Evolutionary conservation across 2,888 invertebrate species (phyloP).

Genomic region (Anthoptus insignis): DNA sequence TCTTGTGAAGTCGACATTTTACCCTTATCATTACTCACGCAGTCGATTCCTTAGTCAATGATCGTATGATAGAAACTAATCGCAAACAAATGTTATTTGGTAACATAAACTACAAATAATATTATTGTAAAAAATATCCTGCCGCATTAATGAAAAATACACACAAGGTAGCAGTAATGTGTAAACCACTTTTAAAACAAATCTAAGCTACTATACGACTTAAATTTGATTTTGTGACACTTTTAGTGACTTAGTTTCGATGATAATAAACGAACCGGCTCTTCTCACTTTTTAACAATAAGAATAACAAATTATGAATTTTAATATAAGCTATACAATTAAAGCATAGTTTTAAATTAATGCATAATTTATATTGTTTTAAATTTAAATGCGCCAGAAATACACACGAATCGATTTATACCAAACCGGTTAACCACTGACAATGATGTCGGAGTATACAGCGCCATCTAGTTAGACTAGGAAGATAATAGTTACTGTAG

Average conservation of each 20-base stretch:
- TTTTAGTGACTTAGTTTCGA: slow-evolving; percentile 73
- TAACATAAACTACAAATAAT: slow-evolving; percentile 47
- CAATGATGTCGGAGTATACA: neutral
- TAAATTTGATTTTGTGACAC: slow-evolving; percentile 65
- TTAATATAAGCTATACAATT: neutral
- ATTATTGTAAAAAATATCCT: slow-evolving; percentile 8
- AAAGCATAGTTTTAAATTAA: slow-evolving; percentile 7
- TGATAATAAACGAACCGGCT: slow-evolving; percentile 51
- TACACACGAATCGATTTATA: neutral
- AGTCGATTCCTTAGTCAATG: slow-evolving; percentile 82
- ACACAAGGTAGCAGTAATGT: slow-evolving; percentile 20
- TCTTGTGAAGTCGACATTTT: slow-evolving; percentile 74
- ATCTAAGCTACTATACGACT: slow-evolving; percentile 25
- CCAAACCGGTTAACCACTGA: neutral
- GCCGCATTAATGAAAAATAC: slow-evolving; percentile 21
- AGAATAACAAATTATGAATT: slow-evolving; percentile 15
- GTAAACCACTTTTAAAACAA: slow-evolving; percentile 33
- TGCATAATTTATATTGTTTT: neutral
- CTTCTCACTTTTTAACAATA: slow-evolving; percentile 25
- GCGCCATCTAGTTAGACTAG: neutral
- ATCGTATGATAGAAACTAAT: slow-evolving; percentile 54
- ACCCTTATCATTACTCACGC: slow-evolving; percentile 75
- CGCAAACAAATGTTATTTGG: slow-evolving; percentile 49
- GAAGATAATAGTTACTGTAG: neutral
- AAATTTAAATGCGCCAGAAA: neutral